These are phyloP conservation scores for Novumbra hubbsi DNA, from an alignment of 2,797 vertebrate genomes.

Conservation along the genomic window DNA sequence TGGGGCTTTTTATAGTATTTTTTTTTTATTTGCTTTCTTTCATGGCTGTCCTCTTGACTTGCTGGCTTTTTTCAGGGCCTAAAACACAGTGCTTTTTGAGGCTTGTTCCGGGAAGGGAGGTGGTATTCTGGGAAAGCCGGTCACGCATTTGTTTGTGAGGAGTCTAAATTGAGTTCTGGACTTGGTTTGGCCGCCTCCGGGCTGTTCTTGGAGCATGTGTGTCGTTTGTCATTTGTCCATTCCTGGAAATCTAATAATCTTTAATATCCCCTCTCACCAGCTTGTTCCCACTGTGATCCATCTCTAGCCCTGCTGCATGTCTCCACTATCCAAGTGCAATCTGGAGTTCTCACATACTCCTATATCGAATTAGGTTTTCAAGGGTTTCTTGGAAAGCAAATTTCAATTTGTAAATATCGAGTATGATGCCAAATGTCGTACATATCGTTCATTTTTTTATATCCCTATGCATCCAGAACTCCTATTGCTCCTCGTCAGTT, in stretches of 20 bases:
- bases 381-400: background rate
- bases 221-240: conserved; percentile 33
- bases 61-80: background rate
- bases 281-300: background rate
- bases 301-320: background rate
- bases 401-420: background rate
- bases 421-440: background rate
- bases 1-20: background rate
- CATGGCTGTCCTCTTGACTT: background rate
- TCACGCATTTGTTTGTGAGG: conserved; percentile 7
- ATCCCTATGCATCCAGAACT: background rate
- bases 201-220: conserved; percentile 3
- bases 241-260: conserved; percentile 33
- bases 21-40: conserved; percentile 7
- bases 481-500: background rate
- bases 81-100: background rate
- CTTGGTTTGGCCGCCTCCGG: conserved; percentile 11
- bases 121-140: background rate
- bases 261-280: conserved; percentile 19
- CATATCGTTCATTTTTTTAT: background rate
- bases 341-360: conserved; percentile 6
- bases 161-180: conserved; percentile 26
- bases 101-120: background rate
- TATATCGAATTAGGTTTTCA: conserved; percentile 8
- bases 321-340: conserved; percentile 11